Evolutionary conservation across 1,140 invertebrate genomes (phyloP), one percentile per base, ranked within the genome.

Genomic region (Ephestia elutella): DNA sequence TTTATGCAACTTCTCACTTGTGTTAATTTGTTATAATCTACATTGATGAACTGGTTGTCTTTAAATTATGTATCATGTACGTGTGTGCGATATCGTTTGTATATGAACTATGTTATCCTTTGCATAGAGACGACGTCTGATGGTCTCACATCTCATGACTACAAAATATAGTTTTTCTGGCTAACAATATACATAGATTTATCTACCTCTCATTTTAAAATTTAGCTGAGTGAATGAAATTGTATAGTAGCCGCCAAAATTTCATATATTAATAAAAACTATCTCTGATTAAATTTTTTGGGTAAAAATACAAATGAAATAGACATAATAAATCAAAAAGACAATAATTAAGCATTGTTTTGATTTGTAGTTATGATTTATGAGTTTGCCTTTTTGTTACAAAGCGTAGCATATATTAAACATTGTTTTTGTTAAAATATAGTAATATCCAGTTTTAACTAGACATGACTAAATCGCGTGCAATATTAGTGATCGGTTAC

Each of bases 401-500:
- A 25, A 7, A 25, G 21, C 38, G 38, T 15, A 44, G 38, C 38
- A 44, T 44, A 44, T 9, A 17, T 13, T 44, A 15, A 17, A n/a
- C 5, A 15, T 44, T 44, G 38, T 5, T 15, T 15, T 3, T 44
- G 38, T 53, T 18, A 10, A 53, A 21, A 53, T 49, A 8, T 17
- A 18, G 18, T 17, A 7, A 49, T 49, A 5, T 18, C 48, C 15
- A 17, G 18, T 49, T 4, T 13, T 15, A 44, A 44, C n/a, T 44
- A 44, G 38, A 44, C 38, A 44, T 44, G 38, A 15, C 5, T 38
- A 44, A n/a, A 44, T 44, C 38, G 17, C 20, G 50, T 53, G 50
- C 50, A 53, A 53, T 53, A 53, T 25, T 53, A 53, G 21, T 25
- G 19, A 25, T 21, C 50, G n/a, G 49, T 20, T 53, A 5, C 13